Base-by-base conservation (phyloP, 92 coral and sea anemone species). In the Umimayanthus chanpuru region DNA sequence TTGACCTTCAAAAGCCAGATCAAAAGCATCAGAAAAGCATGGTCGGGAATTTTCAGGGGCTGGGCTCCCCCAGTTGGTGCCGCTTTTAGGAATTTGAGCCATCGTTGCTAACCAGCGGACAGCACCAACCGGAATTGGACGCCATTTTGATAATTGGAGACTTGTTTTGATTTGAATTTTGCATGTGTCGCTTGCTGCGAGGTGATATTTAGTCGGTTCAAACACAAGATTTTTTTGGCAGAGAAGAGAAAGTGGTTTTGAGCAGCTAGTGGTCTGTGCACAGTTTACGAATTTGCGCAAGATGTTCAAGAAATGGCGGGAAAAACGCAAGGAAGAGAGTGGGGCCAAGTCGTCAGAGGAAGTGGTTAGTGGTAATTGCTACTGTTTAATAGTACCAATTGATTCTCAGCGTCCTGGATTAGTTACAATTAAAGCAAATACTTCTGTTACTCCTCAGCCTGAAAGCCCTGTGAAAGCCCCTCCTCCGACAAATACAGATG, bases 241-340 rank as follows among this genome's bases (percentile, higher is more conserved):
- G 15, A 9, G 47, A 80, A 64, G 76, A 3, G 29, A 5, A 29
- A 66, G 38, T 72, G 32, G 39, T 64, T 36, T 41, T 47, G 32
- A 55, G 67, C 67, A 23, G 67, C 89, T 49, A 23, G 39, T 73
- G 8, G n/a, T 1, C 12, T 18, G 58, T 79, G 20, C 29, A 81
- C 25, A 10, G 18, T 44, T 73, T 43, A 20, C 43, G 44, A 55
- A 43, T 32, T 78, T 73, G 73, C 55, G 76, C 92, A 92, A 71
- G 39, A 94, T 94, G 98, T 93, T 94, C 79, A 94, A 93, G 79
- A 93, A 95, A 70, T 94, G 94, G 96, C 92, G 94, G 25, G 95
- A 93, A 71, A 94, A 91, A 77, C 89, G 87, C 74, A 92, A 89
- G 43, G 94, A 89, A 23, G 78, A 64, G 15, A 81, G 85, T 77